A percentile compares a stretch with the other conserved stretches of the same genome.
phyloP scores from a whole-genome alignment of 2,797 vertebrate species.

The Thaleichthys pacificus region DNA sequence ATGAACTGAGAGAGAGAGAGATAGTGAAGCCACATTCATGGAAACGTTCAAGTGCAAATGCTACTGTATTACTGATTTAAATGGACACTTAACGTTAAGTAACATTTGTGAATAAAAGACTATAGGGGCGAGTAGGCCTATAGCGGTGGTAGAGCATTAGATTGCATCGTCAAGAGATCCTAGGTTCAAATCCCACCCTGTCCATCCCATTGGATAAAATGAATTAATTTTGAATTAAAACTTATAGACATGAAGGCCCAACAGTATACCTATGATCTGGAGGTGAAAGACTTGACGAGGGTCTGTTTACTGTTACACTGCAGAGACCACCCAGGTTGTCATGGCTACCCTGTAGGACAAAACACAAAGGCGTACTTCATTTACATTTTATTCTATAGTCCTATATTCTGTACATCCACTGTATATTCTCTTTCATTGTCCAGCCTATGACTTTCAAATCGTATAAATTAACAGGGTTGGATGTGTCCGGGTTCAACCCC shows the following conservation, averaged over 20 bases:
- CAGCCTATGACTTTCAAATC: neutral
- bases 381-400: neutral
- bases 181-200: neutral
- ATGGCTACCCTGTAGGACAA: slow-evolving; percentile 25
- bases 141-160: too few relatives aligned
- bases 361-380: slow-evolving; percentile 5
- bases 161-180: too few relatives aligned
- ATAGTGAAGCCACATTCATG: too few relatives aligned
- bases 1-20: too few relatives aligned
- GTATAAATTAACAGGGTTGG: neutral
- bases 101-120: too few relatives aligned
- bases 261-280: slow-evolving; percentile 56
- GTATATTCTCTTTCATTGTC: neutral
- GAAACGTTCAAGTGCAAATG: too few relatives aligned
- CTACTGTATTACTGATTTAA: too few relatives aligned
- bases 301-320: slow-evolving; percentile 37
- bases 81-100: too few relatives aligned
- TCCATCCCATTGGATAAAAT: too few relatives aligned
- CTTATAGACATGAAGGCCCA: neutral
- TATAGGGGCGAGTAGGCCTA: too few relatives aligned
- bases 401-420: neutral
- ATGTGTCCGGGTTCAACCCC: neutral
- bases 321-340: slow-evolving; percentile 45
- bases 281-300: slow-evolving; percentile 15
- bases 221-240: neutral